phyloP scores from a whole-genome alignment of 2,797 vertebrate genomes.

The Crenuchus spilurus region DNA sequence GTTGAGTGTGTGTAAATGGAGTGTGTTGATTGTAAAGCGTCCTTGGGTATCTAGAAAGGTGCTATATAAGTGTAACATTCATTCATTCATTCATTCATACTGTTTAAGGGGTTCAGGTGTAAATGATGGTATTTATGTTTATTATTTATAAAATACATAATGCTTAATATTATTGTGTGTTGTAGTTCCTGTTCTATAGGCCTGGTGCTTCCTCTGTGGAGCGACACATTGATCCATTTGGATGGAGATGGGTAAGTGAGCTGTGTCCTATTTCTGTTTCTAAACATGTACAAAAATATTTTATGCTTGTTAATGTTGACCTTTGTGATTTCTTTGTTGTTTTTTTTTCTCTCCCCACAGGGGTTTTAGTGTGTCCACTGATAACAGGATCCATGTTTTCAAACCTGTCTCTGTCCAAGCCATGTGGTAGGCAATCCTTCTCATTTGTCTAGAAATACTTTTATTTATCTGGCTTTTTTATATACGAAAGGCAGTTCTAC shows the following conservation, averaged over 20 bases:
- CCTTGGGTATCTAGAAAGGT: neutral
- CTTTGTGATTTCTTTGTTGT: neutral
- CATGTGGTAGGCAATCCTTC: slow-evolving; percentile 89
- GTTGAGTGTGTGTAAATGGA: too few relatives aligned
- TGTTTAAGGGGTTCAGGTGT: too few relatives aligned
- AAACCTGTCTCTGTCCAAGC: slow-evolving; percentile 99
- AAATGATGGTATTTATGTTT: neutral
- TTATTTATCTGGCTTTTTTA: too few relatives aligned
- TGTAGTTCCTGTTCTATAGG: slow-evolving; percentile 79
- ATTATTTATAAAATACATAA: neutral
- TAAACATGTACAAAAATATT: neutral
- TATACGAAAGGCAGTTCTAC: too few relatives aligned
- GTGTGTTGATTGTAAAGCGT: neutral
- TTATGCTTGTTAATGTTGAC: neutral
- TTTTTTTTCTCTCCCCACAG: slow-evolving; percentile 69
- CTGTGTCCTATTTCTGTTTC: neutral
- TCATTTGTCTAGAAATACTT: neutral
- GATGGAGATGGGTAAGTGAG: slow-evolving; percentile 93
- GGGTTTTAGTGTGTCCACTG: slow-evolving; percentile 96
- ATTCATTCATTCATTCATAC: too few relatives aligned
- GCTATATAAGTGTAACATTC: too few relatives aligned
- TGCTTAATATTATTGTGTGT: slow-evolving; percentile 34
- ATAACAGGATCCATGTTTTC: slow-evolving; percentile 96
- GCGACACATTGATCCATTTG: slow-evolving; percentile 95
- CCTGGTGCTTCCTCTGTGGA: slow-evolving; percentile 96